Base-by-base conservation (phyloP, 2,113 vertebrate species). In the Chroicocephalus ridibundus region DNA sequence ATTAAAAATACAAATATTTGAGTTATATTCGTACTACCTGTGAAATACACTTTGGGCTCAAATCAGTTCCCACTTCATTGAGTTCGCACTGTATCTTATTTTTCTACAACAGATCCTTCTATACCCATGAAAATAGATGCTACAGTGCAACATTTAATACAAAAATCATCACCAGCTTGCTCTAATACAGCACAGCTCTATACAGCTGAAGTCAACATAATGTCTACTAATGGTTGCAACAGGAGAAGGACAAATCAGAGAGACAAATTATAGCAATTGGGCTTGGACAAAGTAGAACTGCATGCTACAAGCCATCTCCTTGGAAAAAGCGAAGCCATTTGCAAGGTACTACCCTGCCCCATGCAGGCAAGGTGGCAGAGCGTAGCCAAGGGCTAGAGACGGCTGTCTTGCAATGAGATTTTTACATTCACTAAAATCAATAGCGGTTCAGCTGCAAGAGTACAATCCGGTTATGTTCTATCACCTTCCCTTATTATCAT, bases 371-470 rank as follows among this genome's bases (percentile, higher is more conserved):
- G 76, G 76, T 17, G 36, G 51, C 54, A 62, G 52, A 95, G 49
- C 3, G 1, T 20, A 0, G 18, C 76, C 5, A 0, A 47, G 51
- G 47, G 86, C 79, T 68, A n/a, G 14, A 79, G 14, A n/a, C 25
- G 12, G 47, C 47, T 57, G 34, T 46, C 69, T 68, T 6, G 0
- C 46, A 61, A 58, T 36, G 31, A 91, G 44, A 82, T 70, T 70
- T 70, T 93, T 64, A 80, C 27, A 21, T 88, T 86, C 64, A 60
- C 49, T 40, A 83, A 92, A 88, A 94, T 92, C 90, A 88, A 92
- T 83, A 87, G 31, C 80, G 87, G 44, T 92, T 94, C 71, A 77
- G 68, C 84, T 92, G 69, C 29, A 74, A 72, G 54, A 81, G 42
- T 49, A 86, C 25, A 83, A 85, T 75, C 47, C 60, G 71, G 65